Evolutionary conservation across 2,888 invertebrate species (phyloP), one percentile per base, ranked within the genome.

Genomic region (Perizoma flavofasciatum): DNA sequence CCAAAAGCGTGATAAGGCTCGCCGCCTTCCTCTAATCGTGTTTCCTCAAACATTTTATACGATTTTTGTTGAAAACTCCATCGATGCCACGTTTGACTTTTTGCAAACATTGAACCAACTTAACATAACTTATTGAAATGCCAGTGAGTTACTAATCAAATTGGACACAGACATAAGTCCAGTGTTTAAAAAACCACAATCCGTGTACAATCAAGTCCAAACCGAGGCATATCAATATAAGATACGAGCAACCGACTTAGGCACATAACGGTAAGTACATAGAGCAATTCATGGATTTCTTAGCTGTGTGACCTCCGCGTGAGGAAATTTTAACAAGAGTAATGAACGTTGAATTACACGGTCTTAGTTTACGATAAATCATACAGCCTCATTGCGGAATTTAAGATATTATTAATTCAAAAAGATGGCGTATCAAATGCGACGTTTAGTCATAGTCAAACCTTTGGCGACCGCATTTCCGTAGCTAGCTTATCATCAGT

Each of bases 301-400:
- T n/a, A 45, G 46, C 10, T 32, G 45, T 55, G 44, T 54, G 58
- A 56, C 62, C 64, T 62, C 57, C 46, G 45, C 43, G 49, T 44
- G 22, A 63, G 62, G 61, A 63, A 65, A 52, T 61, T 49, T 33
- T 44, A 59, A 55, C 34, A 51, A 49, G 50, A 49, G 55, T 8
- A 57, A 58, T 54, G 35, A 51, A 46, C 39, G 44, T 47, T 45
- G 37, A 46, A 49, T 45, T 48, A 43, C 34, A 22, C 35, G 43
- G 35, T 48, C 55, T 55, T 43, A 22, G 47, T 41, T 47, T 53
- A 11, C 40, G 11, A 53, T 39, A 50, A 33, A 41, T 51, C 33
- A 40, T 43, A 11, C 40, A 46, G 40, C 46, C 40, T 46, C 37
- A 40, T 39, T 46, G 32, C 46, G 46, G 8, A 37, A 39, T 7